These are phyloP conservation scores for Oreochromis aureus DNA, from an alignment of 2,113 vertebrate species.

Conservation along the genomic window DNA sequence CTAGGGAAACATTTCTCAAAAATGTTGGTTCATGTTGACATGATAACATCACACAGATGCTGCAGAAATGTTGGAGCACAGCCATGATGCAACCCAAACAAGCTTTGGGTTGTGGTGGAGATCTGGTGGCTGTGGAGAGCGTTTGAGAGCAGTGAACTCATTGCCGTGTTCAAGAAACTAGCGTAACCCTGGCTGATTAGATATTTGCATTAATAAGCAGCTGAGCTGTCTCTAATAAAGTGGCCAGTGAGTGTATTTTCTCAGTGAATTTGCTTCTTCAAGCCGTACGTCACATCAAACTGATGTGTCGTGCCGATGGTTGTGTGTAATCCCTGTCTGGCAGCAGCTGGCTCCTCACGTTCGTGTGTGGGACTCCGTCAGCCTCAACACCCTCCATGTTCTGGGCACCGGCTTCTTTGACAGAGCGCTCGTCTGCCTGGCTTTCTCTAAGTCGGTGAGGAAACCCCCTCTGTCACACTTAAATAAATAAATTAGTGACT, in stretches of 20 bases:
- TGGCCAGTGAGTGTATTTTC: neutral
- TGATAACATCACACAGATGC: neutral
- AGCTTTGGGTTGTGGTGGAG: neutral
- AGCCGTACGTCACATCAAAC: neutral
- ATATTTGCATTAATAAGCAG: neutral
- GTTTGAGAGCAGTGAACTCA: neutral
- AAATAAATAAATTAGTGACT: neutral
- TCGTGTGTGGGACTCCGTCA: slow-evolving; percentile 98
- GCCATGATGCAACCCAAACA: neutral
- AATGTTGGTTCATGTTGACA: neutral
- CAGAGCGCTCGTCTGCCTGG: slow-evolving; percentile 88
- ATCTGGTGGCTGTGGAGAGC: neutral
- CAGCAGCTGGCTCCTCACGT: slow-evolving; percentile 92
- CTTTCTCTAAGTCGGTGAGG: slow-evolving; percentile 97
- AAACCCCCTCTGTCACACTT: neutral
- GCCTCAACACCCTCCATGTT: slow-evolving; percentile 92
- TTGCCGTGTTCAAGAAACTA: neutral
- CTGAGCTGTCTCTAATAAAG: neutral
- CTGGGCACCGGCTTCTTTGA: slow-evolving; percentile 92
- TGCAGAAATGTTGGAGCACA: neutral
- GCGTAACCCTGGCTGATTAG: neutral
- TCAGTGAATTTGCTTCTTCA: neutral
- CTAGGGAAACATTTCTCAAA: neutral
- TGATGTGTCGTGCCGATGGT: neutral
- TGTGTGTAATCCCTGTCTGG: neutral